These are phyloP conservation scores for Aphidius colemani DNA, from an alignment of 2,888 invertebrate species.

Conservation along the genomic window DNA sequence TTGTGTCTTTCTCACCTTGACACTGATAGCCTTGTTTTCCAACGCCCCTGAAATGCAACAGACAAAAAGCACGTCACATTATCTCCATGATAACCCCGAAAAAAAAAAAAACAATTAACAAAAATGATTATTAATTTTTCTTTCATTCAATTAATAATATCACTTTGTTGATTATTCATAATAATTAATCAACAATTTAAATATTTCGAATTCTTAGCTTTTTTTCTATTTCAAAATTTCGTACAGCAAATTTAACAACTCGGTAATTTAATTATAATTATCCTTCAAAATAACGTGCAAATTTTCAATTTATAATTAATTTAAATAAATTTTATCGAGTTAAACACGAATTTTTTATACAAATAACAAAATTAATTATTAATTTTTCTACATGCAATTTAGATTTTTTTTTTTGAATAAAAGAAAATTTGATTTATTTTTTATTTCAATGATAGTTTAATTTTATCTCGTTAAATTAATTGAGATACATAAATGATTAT, in stretches of 20 bases:
- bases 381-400: not conserved
- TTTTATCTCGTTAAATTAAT: too few species aligned
- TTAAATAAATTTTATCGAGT: too few species aligned
- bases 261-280: not conserved
- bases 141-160: not conserved
- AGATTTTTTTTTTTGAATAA: too few species aligned
- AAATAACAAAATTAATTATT: too few species aligned
- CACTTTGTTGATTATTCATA: conserved; percentile 1
- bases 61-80: conserved; percentile 59
- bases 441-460: too few species aligned
- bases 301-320: too few species aligned
- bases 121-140: not conserved
- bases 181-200: not conserved
- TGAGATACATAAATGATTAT: too few species aligned
- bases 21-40: conserved; percentile 98
- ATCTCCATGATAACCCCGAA: conserved; percentile 53
- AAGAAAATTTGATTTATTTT: too few species aligned
- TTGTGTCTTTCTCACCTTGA: conserved; percentile 77
- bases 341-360: too few species aligned
- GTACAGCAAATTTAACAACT: not conserved
- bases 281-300: not conserved
- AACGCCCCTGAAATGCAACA: conserved; percentile 81
- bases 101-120: conserved; percentile 36
- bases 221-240: not conserved
- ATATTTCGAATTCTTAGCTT: too few species aligned